Evolutionary conservation across 2,888 invertebrate genomes (phyloP), one percentile per base, ranked within the genome.

Genomic region (Patella ulyssiponensis): DNA sequence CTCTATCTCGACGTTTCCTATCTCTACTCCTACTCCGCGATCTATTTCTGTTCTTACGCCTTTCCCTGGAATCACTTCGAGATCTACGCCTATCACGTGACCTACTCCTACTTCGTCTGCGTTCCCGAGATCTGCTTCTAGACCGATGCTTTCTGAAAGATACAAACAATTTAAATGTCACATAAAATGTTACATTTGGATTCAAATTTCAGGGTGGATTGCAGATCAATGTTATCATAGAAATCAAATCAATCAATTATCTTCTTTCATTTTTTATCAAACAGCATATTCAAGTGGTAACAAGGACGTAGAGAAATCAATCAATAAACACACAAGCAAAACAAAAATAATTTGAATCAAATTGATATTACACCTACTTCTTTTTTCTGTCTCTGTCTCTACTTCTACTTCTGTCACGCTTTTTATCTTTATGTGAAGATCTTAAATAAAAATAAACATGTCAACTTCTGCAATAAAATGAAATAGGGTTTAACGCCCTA

Each of bases 341-440:
- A 51, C 15, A 4, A 14, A 51, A 1, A 51, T n/a, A 15, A 72
- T 20, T 33, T 27, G 20, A 33, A 11, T 72, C 15, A 12, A 3
- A 12, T 4, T 27, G 51, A n/a, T 20, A 74, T 51, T 74, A 15
- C n/a, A n/a, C n/a, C 11, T 71, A 78, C 79, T 78, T 82, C 85
- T 85, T 81, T 83, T 75, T 86, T 75, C 82, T 86, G 23, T 87
- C 86, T 75, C 82, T 81, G 27, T 80, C 84, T 71, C 84, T 76
- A 69, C 86, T 86, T 75, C 84, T 79, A 73, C 85, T 85, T 79
- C 85, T 79, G 51, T 85, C 85, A 71, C 79, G 74, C 51, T 78
- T 76, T n/a, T 79, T 74, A 72, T 56, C 71, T 51, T 75, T 64
- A 14, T 64, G 64, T 44, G 44, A 44, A 64, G 64, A 64, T 64